Base-by-base conservation (phyloP, 2,113 vertebrate genomes). In the Entosphenus tridentatus region DNA sequence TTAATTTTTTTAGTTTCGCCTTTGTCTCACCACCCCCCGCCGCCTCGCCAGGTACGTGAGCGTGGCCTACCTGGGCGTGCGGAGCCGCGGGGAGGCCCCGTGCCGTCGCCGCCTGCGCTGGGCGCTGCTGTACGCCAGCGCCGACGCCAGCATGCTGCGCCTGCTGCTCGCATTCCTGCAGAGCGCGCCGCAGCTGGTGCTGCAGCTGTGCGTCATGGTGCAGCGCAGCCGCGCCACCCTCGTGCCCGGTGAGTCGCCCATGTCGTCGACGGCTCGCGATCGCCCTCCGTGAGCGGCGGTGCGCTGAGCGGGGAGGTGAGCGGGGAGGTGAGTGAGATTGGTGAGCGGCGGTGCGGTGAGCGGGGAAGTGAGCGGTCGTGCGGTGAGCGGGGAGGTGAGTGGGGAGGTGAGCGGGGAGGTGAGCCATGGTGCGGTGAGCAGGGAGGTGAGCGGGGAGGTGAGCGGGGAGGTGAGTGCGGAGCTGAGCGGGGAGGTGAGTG, bases 141-240 rank as follows among this genome's bases (percentile, higher is more conserved):
- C 62, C 2, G 62, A 65, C 10, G 62, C 18, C n/a, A 65, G 62
- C 18, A n/a, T 65, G 21, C 62, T 65, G 21, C 62, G 62, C 9
- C 62, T 65, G 21, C 62, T 65, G n/a, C 62, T 65, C 18, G 62
- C 62, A 2, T n/a, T 65, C 18, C 62, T 65, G 62, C 62, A 65
- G n/a, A 65, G 62, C 62, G 62, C n/a, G n/a, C 62, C 62, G 21
- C 62, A 65, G 10, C 18, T 65, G 2, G n/a, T 65, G 62, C 18
- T 65, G n/a, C 62, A 65, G 62, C 10, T 65, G 21, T 65, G 62
- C 21, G n/a, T 65, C n/a, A n/a, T 65, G n/a, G 62, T 65, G 62
- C 62, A 65, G 62, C 62, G 62, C n/a, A 21, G 62, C 8, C 62
- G 21, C 9, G n/a, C 21, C 9, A n/a, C 62, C n/a, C 21, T 65